Percentiles rank a stretch among this genome's conserved stretches.
Evolutionary conservation across 1,140 invertebrate genomes (phyloP).

Genomic region (Neodiprion lecontei): DNA sequence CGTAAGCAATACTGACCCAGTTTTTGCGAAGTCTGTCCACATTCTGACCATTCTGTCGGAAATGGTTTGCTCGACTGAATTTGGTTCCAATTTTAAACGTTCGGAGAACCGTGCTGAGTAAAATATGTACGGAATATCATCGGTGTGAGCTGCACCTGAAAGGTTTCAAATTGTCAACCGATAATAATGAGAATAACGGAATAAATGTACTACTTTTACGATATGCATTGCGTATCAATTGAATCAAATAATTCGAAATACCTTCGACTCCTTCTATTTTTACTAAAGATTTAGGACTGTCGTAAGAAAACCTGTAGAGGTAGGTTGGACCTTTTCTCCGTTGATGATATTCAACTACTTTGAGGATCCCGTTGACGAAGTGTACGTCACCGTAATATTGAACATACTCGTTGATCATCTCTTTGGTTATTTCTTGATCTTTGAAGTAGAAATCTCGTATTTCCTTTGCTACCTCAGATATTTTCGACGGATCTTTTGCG

Average conservation of each 20-base stretch:
- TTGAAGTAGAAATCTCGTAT: slow-evolving; percentile 61
- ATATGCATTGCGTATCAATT: no score
- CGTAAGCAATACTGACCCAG: background rate
- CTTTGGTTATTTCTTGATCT: slow-evolving; percentile 41
- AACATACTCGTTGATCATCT: slow-evolving; percentile 40
- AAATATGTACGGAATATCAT: background rate
- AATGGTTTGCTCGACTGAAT: background rate
- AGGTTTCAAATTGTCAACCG: no score
- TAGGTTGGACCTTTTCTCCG: slow-evolving; percentile 49
- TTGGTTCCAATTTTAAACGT: background rate
- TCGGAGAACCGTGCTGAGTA: background rate
- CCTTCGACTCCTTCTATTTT: no score
- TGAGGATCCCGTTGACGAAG: slow-evolving; percentile 50
- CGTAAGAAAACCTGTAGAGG: slow-evolving; percentile 57
- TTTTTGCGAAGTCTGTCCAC: no score
- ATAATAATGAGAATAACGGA: no score
- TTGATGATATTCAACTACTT: slow-evolving; percentile 50
- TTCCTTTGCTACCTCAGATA: slow-evolving; percentile 47
- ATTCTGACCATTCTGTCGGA: background rate
- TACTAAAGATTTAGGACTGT: background rate
- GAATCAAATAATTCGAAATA: no score
- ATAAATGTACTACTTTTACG: no score
- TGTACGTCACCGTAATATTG: slow-evolving; percentile 54
- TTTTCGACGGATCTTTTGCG: slow-evolving; percentile 7
- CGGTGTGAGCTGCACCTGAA: background rate